Base-by-base conservation (phyloP, 2,888 invertebrate species). In the Melieria omissa region DNA sequence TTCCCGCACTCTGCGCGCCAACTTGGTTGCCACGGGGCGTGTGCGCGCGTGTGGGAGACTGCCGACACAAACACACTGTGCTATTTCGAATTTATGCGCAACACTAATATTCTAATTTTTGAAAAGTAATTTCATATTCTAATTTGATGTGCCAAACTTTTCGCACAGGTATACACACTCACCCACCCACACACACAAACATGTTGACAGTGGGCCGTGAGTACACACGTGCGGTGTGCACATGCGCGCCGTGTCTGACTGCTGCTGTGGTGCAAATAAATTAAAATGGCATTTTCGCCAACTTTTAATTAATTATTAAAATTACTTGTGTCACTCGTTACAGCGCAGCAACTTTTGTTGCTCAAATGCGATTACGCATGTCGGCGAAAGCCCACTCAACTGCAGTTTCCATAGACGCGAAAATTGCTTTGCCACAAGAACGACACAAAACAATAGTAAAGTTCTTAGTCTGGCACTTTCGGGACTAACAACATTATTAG, bases 81-180 rank as follows among this genome's bases (percentile, higher is more conserved):
- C 42, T 66, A 66, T 66, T 58, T 66, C 29, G 29, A 58, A 66
- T 57, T 66, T 58, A 41, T 66, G 66, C 66, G 44, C 42, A 58
- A 10, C 41, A 47, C 12, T 5, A 58, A 58, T 66, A 58, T 58
- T 66, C 66, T 10, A 41, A 47, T 47, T 66, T 58, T 29, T 42
- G 7, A 5, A 41, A 60, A 67, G 42, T 49, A 16, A 10, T 44
- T 66, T 44, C n/a, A 29, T 14, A 8, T 16, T 9, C 16, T 12
- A 29, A 29, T 29, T 29, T 29, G 29, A 29, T 29, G 29, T 29
- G 29, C 29, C n/a, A 54, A 54, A 14, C 7, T 54, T 54, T 54
- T 64, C 54, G 10, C 44, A 42, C 14, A 54, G 44, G 4, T 1
- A n/a, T 54, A 5, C 7, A 16, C 5, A 58, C 41, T 12, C 42